These are phyloP conservation scores for Merops nubicus DNA, from an alignment of 2,113 vertebrate genomes.

Conservation along the genomic window DNA sequence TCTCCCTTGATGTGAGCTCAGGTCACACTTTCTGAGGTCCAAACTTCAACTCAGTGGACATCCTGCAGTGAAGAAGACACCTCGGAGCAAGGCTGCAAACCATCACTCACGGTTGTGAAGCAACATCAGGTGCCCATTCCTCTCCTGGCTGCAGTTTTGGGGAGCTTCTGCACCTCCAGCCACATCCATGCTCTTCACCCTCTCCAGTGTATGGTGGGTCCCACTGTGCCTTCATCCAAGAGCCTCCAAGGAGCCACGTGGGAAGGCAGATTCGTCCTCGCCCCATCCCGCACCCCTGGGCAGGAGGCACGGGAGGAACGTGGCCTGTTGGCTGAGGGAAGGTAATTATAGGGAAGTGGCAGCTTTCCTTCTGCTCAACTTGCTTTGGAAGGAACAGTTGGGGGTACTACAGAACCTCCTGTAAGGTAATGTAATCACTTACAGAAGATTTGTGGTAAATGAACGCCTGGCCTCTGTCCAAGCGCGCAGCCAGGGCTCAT, in stretches of 20 bases:
- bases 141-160: fast-evolving
- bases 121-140: fast-evolving
- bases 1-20: not conserved
- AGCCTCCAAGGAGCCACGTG: fast-evolving
- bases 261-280: not conserved
- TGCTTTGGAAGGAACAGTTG: slow-evolving; percentile 59
- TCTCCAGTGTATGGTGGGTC: fast-evolving
- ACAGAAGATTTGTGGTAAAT: slow-evolving; percentile 69
- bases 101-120: fast-evolving
- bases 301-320: not conserved
- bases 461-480: slow-evolving; percentile 60
- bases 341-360: slow-evolving; percentile 61
- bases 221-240: not conserved
- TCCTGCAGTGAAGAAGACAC: not conserved
- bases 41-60: not conserved
- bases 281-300: not conserved
- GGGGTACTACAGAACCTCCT: slow-evolving; percentile 55
- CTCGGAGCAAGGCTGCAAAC: not conserved
- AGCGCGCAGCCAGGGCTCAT: slow-evolving; percentile 67
- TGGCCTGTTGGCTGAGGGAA: not conserved
- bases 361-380: slow-evolving; percentile 58
- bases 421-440: slow-evolving; percentile 73
- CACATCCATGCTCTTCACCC: not conserved
- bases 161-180: not conserved
- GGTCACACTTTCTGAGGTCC: not conserved